Percentiles rank a stretch among this genome's conserved stretches.
Evolutionary conservation across 1,140 invertebrate species (phyloP).

Genomic region (Eurosta solidaginis): DNA sequence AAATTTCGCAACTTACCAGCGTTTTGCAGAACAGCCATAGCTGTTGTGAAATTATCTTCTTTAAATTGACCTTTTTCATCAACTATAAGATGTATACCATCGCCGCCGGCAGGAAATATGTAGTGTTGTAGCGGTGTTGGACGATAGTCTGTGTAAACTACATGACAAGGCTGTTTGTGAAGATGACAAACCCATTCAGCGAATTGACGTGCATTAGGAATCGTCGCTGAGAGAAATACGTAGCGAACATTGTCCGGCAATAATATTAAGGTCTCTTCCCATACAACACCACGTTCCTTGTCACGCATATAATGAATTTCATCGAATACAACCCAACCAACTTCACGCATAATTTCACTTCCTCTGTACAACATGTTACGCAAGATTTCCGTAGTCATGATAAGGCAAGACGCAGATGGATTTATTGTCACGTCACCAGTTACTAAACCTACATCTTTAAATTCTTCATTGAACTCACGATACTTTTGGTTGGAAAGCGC

Average conservation of each 20-base stretch:
- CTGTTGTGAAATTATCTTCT: slow-evolving; percentile 96
- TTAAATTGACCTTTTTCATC: slow-evolving; percentile 93
- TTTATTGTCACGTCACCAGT: slow-evolving; percentile 99
- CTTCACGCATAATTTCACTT: slow-evolving; percentile 97
- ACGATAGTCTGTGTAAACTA: slow-evolving; percentile 98
- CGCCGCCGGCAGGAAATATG: slow-evolving; percentile 91
- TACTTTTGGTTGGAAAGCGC: slow-evolving; percentile 99
- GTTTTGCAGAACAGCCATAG: slow-evolving; percentile 85
- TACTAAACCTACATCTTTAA: slow-evolving; percentile 95
- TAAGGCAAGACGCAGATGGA: slow-evolving; percentile 94
- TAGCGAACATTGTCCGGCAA: slow-evolving; percentile 97
- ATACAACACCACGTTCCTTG: slow-evolving; percentile 98
- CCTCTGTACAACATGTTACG: slow-evolving; percentile 98
- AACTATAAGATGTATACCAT: slow-evolving; percentile 95
- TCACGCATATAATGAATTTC: slow-evolving; percentile 99
- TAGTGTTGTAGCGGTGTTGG: slow-evolving; percentile 97
- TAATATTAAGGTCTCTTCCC: slow-evolving; percentile 98
- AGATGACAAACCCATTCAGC: slow-evolving; percentile 98
- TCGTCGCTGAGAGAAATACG: slow-evolving; percentile 98
- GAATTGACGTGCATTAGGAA: slow-evolving; percentile 98
- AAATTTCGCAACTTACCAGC: slow-evolving; percentile 60
- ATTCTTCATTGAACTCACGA: slow-evolving; percentile 96
- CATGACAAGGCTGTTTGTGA: slow-evolving; percentile 97
- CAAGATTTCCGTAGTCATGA: slow-evolving; percentile 99
- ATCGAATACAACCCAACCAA: slow-evolving; percentile 99